A percentile compares a stretch with the other conserved stretches of the same genome.
Conservation (phyloP, 2,797 vertebrate species). For the Clarias pachynema region DNA sequence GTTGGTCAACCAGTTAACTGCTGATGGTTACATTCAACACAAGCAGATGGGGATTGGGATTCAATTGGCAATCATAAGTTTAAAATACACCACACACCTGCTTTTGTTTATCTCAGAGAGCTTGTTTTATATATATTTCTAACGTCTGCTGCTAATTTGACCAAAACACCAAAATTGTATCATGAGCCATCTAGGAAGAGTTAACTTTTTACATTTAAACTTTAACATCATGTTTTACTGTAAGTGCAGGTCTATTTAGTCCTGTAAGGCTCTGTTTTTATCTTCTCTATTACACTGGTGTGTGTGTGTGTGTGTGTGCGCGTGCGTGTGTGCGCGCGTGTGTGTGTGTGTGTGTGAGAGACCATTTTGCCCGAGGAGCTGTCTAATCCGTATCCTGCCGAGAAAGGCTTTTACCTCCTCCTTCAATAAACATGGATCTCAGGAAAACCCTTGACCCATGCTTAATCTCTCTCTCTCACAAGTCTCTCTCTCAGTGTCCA, state of each 20-base stretch:
- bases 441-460: conserved; percentile 44
- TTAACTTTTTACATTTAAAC: background rate
- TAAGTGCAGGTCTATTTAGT: conserved; percentile 6
- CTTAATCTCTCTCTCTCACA: conserved; percentile 28
- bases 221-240: background rate
- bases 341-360: background rate
- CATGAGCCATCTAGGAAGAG: background rate
- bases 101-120: background rate
- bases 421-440: conserved; percentile 41
- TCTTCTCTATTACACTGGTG: background rate
- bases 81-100: background rate
- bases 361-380: conserved; percentile 31
- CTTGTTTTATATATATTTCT: background rate
- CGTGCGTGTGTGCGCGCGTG: conserved; percentile 1
- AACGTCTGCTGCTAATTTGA: background rate
- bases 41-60: background rate
- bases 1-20: background rate
- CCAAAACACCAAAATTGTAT: background rate
- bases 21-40: background rate
- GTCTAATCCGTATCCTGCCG: conserved; percentile 33
- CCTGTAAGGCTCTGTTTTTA: background rate
- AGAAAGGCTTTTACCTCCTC: conserved; percentile 33
- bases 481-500: conserved; percentile 41
- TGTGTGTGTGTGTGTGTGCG: background rate
- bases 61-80: background rate